A percentile compares a stretch with the other conserved stretches of the same genome.
phyloP scores from a whole-genome alignment of 2,888 invertebrate species.

The Tachina grossa region DNA sequence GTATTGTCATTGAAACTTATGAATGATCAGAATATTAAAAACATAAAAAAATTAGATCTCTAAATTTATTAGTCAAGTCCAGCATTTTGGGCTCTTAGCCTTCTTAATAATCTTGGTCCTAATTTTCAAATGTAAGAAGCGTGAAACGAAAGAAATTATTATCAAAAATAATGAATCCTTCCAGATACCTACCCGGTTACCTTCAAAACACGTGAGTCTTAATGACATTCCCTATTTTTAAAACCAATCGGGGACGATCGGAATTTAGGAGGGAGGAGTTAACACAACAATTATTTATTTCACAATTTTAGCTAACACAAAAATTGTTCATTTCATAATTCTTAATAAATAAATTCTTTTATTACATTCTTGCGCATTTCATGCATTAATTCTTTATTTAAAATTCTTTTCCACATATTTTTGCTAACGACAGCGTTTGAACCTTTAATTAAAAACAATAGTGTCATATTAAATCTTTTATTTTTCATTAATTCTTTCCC shows the following conservation, averaged over 20 bases:
- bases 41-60: conserved; percentile 19
- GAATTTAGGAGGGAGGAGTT: conserved; percentile 25
- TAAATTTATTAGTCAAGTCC: conserved; percentile 3
- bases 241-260: neutral
- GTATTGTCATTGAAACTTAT: conserved; percentile 34
- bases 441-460: too few relatives aligned
- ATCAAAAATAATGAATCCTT: neutral
- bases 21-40: conserved; percentile 42
- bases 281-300: neutral
- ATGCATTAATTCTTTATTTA: neutral
- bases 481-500: too few relatives aligned
- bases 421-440: too few relatives aligned
- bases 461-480: too few relatives aligned
- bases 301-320: too few relatives aligned
- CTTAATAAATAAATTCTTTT: neutral
- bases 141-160: neutral
- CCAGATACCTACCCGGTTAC: neutral
- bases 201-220: neutral
- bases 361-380: neutral
- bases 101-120: neutral
- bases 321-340: too few relatives aligned
- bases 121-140: neutral
- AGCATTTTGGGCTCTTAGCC: neutral
- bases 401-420: neutral
- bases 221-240: conserved; percentile 1